Percentiles rank a stretch among this genome's conserved stretches.
Conservation (phyloP, 2,888 invertebrate species). For the Unio delphinus region DNA sequence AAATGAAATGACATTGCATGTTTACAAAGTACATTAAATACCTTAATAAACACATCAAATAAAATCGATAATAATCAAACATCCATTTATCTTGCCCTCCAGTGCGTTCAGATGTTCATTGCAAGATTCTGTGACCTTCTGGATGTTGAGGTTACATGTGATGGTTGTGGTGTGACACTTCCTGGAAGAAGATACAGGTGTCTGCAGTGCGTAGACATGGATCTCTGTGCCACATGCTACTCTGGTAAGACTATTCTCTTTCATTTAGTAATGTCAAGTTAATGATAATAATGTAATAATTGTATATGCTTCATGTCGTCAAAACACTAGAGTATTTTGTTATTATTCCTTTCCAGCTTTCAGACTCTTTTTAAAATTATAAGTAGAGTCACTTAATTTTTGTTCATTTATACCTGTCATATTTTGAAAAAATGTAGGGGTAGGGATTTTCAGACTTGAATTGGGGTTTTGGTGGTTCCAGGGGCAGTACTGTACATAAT, state of each 20-base stretch:
- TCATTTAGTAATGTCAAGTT: constrained; percentile 13
- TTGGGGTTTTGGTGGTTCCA: no score
- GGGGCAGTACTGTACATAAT: no score
- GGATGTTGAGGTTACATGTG: constrained; percentile 69
- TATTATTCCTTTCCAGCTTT: background rate
- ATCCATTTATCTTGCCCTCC: constrained; percentile 11
- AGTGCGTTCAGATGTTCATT: constrained; percentile 69
- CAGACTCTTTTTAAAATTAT: no score
- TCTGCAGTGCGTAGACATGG: constrained; percentile 69
- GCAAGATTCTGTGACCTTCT: constrained; percentile 68
- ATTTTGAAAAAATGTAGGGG: no score
- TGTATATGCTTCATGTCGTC: background rate
- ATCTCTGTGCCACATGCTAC: constrained; percentile 69
- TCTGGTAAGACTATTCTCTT: constrained; percentile 30
- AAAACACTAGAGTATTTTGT: no score
- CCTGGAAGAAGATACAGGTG: constrained; percentile 68
- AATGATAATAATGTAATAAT: background rate
- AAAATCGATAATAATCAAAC: no score
- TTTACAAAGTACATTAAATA: no score
- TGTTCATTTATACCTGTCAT: no score
- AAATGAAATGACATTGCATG: no score
- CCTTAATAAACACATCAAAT: no score
- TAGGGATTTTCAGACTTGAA: no score
- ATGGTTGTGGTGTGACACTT: constrained; percentile 67
- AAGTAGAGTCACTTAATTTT: no score